Evolutionary conservation across 2,888 invertebrate species (phyloP).

Genomic region (Patella caerulea): DNA sequence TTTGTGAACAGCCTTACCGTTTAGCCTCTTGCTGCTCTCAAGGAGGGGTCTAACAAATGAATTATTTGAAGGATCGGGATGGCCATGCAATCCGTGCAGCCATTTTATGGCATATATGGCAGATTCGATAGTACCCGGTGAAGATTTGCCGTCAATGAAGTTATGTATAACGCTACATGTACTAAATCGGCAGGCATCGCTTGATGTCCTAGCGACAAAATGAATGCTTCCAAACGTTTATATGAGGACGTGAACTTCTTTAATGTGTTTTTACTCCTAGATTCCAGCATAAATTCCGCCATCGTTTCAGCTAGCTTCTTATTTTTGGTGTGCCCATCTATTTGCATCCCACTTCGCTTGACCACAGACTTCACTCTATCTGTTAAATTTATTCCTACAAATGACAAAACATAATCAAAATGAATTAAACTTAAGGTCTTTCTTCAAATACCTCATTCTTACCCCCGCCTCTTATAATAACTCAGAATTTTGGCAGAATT

Average conservation of each 20-base stretch:
- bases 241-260: background rate
- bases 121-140: background rate
- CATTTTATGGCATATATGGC: background rate
- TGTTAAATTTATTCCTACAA: too few species aligned
- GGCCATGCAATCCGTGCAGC: background rate
- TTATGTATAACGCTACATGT: background rate
- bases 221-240: background rate
- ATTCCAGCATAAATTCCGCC: background rate
- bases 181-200: background rate
- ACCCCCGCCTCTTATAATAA: background rate
- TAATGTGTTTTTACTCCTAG: background rate
- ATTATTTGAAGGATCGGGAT: slow-evolving; percentile 13
- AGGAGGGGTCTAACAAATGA: slow-evolving; percentile 32
- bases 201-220: background rate
- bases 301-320: background rate
- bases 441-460: background rate
- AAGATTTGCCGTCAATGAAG: background rate
- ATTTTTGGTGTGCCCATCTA: background rate
- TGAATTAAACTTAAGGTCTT: background rate
- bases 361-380: too few species aligned
- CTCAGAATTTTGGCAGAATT: background rate
- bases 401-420: background rate
- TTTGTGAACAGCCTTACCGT: slow-evolving; percentile 22
- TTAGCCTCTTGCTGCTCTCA: slow-evolving; percentile 29
- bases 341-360: background rate